Evolutionary conservation across 2,113 vertebrate genomes (phyloP), one percentile per base, ranked within the genome.

Genomic region (Rhynchopsitta pachyrhyncha): DNA sequence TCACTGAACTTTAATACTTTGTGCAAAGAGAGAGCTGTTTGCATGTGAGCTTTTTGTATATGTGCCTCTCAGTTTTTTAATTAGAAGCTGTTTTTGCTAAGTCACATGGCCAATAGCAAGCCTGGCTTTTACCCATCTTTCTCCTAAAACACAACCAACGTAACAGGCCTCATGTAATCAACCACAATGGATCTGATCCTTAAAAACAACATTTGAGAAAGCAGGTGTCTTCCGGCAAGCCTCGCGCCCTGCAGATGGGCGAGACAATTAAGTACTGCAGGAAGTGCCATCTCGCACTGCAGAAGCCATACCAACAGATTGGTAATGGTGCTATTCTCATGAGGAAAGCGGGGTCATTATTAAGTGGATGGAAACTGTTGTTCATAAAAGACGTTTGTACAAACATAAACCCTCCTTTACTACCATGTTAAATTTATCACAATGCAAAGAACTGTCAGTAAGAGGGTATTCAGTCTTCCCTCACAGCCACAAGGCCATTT

Each of bases 361-460:
- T 97, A 97, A 98, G 91, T 97, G 94, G 90, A 97, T 98, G 96
- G 98, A 97, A 98, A 97, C 93, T 97, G 97, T 97, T 97, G 96
- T 96, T 96, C 92, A 74, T 91, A 96, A 98, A 97, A 97, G 90
- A 81, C 42, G 0, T 92, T 97, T 92, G 83, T 81, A 91, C 83
- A 95, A 96, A 95, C 0, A 2, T 92, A 94, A 97, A 94, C 89
- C 71, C 88, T 96, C 92, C 95, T 97, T 97, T 96, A 97, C 53
- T 63, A 90, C 92, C 90, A 92, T 27, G 44, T 97, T 98, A 98
- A 98, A 97, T 97, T 96, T 97, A 97, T 97, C 97, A 96, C 95
- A 86, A 97, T 41, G 81, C 96, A 98, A 98, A 97, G 74, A 91
- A 88, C 89, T 95, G 93, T 95, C 95, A 95, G 44, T 44, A 87